Base-by-base conservation (phyloP, 2,113 vertebrate genomes). In the Sarotherodon lohbergeri region DNA sequence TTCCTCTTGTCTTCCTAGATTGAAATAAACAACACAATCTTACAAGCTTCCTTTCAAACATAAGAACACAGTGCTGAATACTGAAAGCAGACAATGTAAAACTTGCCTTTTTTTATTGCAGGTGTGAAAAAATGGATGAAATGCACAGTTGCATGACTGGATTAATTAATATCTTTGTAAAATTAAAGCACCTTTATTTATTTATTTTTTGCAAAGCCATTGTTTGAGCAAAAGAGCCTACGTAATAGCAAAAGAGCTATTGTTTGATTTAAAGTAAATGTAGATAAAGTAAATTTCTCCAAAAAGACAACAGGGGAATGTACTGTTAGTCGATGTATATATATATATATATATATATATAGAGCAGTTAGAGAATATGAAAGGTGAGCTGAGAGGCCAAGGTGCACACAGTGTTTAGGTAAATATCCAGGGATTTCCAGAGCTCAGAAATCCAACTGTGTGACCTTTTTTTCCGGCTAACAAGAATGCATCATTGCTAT, bases 401-500 rank as follows among this genome's bases (percentile, higher is more conserved):
- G 10, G 80, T 29, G 41, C 88, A 57, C 80, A 78, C 79, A 50
- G 36, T 91, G 90, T 89, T 89, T 84, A 90, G 85, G 88, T 93
- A 91, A 93, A 94, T 76, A 93, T 88, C 78, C 17, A 36, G 86
- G 84, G 91, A 93, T 87, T 93, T 89, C 73, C 56, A 90, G 50
- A 9, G 71, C 66, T 79, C 56, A 41, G 82, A 92, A 95, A 95
- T 93, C 90, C 86, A 93, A 93, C 90, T 90, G 86, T 55, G 16
- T 91, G 89, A 93, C 82, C 82, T 92, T 94, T 94, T 88, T 87
- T 80, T 93, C 80, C 83, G 55, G 84, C 87, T 91, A 92, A 91
- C 86, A 93, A 95, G 92, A 85, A 90, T 63, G 61, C 61, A 92
- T 79, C 24, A 14, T 36, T 68, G 86, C 92, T 91, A 90, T 88